Base-by-base conservation (phyloP, 2,113 vertebrate genomes). In the Choloepus hoffmanni region DNA sequence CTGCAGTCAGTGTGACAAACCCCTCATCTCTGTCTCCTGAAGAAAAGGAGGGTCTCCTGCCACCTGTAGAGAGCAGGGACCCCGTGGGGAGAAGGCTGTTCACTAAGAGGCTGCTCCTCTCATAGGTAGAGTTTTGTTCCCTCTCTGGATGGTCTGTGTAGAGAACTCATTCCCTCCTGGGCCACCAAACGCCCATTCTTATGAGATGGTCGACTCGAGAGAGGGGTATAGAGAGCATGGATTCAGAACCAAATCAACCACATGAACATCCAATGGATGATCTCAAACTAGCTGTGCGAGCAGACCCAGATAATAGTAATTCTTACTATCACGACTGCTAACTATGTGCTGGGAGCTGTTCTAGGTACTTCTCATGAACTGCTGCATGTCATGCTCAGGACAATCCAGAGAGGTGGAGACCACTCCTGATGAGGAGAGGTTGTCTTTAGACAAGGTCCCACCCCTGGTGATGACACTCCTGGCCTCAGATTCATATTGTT, bases 401-500 rank as follows among this genome's bases (percentile, higher is more conserved):
- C 43, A 36, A 21, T 26, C 60, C 73, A 7, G 36, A 45, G 65
- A 94, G 40, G 16, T 0, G 9, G 45, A 87, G n/a, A 7, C 23
- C 11, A 0, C 0, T 40, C 45, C 28, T 50, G 33, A 11, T 6
- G 50, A 86, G 40, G n/a, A 84, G 30, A 5, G 33, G 6, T 4
- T 3, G 28, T 43, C 60, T 82, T 78, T 60, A 0, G 0, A 30
- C 45, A 43, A 82, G 67, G 30, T 7, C 21, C 33, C 53, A 4
- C 12, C 15, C 1, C 0, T 9, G 11, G 70, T 21, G 23, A 18
- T 8, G 63, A 4, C 62, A 40, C 3, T 3, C 3, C n/a, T 0
- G 3, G 21, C 36, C 1, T 7, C 67, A 82, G 26, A 43, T 3
- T 10, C 3, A 10, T 14, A 72, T 0, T 0, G 14, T 21, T 55